A percentile compares a stretch with the other conserved stretches of the same genome.
phyloP scores from a whole-genome alignment of 2,888 invertebrate genomes.

The Strigamia maritima region DNA sequence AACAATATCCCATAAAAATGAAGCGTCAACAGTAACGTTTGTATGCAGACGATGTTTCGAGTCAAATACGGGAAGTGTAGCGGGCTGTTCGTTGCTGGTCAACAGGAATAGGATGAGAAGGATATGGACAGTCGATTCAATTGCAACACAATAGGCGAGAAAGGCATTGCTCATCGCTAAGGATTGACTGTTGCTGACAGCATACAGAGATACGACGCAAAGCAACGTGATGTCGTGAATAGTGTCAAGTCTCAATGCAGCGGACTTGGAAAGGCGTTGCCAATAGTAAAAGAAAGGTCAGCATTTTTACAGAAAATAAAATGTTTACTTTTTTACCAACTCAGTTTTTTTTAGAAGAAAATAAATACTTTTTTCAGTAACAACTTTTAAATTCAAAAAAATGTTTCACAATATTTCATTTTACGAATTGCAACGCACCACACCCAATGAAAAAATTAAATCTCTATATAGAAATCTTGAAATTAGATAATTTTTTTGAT shows the following conservation, averaged over 20 bases:
- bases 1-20: constrained; percentile 13
- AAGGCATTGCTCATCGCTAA: constrained; percentile 21
- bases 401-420: neutral
- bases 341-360: too few relatives aligned
- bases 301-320: neutral
- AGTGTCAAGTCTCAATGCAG: constrained; percentile 17
- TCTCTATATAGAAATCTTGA: neutral
- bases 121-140: constrained; percentile 34
- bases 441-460: neutral
- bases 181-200: constrained; percentile 31
- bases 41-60: constrained; percentile 15
- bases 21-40: constrained; percentile 8
- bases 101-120: constrained; percentile 11
- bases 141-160: constrained; percentile 20
- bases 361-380: neutral
- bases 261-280: constrained; percentile 24
- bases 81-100: neutral
- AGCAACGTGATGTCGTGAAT: neutral
- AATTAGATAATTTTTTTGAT: neutral
- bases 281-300: constrained; percentile 7
- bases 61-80: constrained; percentile 11
- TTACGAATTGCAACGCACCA: neutral
- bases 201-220: constrained; percentile 29
- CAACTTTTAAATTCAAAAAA: neutral
- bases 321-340: constrained; percentile 29